Conservation (phyloP, 2,113 vertebrate species). For the Chionis minor region DNA sequence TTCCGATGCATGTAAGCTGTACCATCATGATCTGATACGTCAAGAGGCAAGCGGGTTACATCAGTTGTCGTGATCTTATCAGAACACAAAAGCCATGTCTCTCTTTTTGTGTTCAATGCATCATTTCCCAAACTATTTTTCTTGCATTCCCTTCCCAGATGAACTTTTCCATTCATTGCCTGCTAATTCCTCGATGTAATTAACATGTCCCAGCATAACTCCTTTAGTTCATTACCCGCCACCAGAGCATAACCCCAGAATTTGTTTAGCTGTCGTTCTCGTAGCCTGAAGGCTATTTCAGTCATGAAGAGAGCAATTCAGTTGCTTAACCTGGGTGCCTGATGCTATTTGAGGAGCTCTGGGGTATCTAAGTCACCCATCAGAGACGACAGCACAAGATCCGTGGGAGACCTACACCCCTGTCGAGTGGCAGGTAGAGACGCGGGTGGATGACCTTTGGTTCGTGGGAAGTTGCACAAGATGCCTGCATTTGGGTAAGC, state of each 20-base stretch:
- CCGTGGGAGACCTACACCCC: not conserved
- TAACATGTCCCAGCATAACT: not conserved
- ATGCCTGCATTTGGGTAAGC: not conserved
- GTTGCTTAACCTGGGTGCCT: not conserved
- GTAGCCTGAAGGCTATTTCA: not conserved
- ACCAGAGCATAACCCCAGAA: not conserved
- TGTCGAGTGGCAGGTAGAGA: not conserved
- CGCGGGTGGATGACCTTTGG: not conserved
- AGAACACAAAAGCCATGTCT: not conserved
- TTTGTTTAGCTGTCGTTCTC: not conserved
- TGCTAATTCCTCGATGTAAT: not conserved
- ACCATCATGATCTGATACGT: conserved; percentile 31
- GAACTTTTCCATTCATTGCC: not conserved
- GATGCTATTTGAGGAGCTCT: not conserved
- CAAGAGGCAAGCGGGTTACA: conserved; percentile 15
- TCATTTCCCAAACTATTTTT: not conserved
- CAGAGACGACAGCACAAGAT: not conserved
- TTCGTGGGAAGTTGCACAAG: not conserved
- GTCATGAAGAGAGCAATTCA: not conserved
- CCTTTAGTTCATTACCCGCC: not conserved
- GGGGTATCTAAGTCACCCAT: not conserved
- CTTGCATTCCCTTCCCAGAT: not conserved
- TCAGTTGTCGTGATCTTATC: conserved; percentile 27
- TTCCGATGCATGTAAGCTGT: not conserved
- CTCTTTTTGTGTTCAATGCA: not conserved